Evolutionary conservation across 2,113 vertebrate species (phyloP).

Genomic region (Callospermophilus lateralis): DNA sequence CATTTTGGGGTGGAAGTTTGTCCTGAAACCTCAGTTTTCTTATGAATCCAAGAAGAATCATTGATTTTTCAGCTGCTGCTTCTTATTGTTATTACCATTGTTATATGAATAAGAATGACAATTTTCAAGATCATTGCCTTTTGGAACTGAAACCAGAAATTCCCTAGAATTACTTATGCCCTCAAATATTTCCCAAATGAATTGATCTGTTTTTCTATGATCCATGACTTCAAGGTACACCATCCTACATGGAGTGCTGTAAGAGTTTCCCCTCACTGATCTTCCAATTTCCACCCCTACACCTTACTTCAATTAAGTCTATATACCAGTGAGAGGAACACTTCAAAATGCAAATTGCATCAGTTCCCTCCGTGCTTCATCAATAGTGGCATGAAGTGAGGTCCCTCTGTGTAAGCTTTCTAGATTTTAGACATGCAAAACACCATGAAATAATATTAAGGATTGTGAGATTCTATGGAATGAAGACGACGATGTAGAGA

Average conservation of each 20-base stretch:
- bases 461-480: not conserved
- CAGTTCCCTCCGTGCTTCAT: not conserved
- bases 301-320: not conserved
- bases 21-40: not conserved
- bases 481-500: not conserved
- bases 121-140: not conserved
- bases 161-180: not conserved
- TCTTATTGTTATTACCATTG: not conserved
- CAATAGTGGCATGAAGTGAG: not conserved
- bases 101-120: not conserved
- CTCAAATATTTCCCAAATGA: not conserved
- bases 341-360: not conserved
- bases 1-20: not conserved
- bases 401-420: not conserved
- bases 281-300: too few relatives aligned
- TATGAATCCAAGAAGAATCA: not conserved
- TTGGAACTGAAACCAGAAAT: not conserved
- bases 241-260: not conserved
- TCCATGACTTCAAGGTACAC: not conserved
- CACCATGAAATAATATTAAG: not conserved
- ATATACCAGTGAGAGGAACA: not conserved
- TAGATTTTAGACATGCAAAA: not conserved
- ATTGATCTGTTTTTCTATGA: not conserved
- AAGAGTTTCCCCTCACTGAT: not conserved
- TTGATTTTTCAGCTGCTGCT: not conserved